Base-by-base conservation (phyloP, 2,888 invertebrate genomes). In the Spilarctia lutea region DNA sequence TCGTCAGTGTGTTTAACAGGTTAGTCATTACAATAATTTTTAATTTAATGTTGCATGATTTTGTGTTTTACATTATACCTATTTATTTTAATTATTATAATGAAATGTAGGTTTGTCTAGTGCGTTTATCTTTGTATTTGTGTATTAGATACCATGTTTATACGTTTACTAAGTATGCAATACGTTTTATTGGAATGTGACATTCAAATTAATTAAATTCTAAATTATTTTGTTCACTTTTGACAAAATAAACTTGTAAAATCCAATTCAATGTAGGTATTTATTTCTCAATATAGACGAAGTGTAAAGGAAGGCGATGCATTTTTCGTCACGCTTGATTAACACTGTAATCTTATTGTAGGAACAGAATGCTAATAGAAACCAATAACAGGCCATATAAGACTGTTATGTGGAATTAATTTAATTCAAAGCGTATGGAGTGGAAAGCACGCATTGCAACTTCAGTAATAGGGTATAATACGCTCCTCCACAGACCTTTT, bases 1-100 rank as follows among this genome's bases (percentile, higher is more conserved):
- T 96, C 89, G 95, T 96, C 90, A 93, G 95, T 90, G 95, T 96
- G 88, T 96, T 96, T 90, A 96, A 94, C 93, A 95, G 95, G 95
- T 95, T 87, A 92, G 94, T 92, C 79, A 33, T 56, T 63, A 13
- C 10, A 66, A 45, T 45, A 45, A 45, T 69, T 68, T 70, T 30
- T 30, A 30, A 45, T 71, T 27, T 63, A 52, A 65, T 30, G n/a
- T 42, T 74, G 71, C 76, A 76, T 73, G 73, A 35, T 65, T 35
- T 71, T 71, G 70, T 63, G 63, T 71, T 60, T 39, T 71, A 66
- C 2, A 4, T 66, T 71, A 48, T 35, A n/a, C n/a, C n/a, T n/a
- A 63, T 52, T 45, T 35, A 66, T 45, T 52, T 27, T 16, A n/a
- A 10, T 52, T 60, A 60, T 30, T 39, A 20, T 30, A 27, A 45